Evolutionary conservation across 2,113 vertebrate species (phyloP).

Genomic region (Sinosuthora webbiana): DNA sequence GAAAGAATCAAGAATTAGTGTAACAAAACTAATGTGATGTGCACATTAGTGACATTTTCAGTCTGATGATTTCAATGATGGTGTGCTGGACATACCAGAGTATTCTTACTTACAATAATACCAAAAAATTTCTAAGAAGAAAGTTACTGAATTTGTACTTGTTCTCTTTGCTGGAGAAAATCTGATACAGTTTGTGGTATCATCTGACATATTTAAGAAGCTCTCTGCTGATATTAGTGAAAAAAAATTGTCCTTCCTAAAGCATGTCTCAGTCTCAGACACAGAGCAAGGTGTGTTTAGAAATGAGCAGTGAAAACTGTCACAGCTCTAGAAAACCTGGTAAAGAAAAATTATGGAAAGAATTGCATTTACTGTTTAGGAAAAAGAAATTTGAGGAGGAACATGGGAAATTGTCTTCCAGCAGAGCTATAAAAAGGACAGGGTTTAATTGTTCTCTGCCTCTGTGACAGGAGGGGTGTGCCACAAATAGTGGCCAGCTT

Average conservation of each 20-base stretch:
- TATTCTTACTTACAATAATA: not conserved
- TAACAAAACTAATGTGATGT: not conserved
- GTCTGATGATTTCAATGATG: not conserved
- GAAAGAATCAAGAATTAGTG: not conserved
- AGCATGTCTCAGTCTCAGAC: not conserved
- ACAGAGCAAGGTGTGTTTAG: not conserved
- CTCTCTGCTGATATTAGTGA: not conserved
- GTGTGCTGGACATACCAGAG: not conserved
- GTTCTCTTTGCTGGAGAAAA: not conserved
- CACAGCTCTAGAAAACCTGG: not conserved
- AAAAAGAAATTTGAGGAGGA: not conserved
- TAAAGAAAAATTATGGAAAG: not conserved
- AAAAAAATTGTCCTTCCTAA: not conserved
- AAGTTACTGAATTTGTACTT: not conserved
- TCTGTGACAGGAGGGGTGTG: not conserved
- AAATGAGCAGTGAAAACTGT: not conserved
- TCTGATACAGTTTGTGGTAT: not conserved
- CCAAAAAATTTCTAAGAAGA: not conserved
- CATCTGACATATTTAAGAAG: not conserved
- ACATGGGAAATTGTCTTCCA: not conserved
- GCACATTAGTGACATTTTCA: not conserved
- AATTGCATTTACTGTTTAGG: not conserved
- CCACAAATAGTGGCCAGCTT: not conserved
- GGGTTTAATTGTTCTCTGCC: slow-evolving; percentile 1
- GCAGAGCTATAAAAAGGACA: not conserved